Evolutionary conservation across 1,140 invertebrate genomes (phyloP), one percentile per base, ranked within the genome.

Genomic region (Cydia fagiglandana): DNA sequence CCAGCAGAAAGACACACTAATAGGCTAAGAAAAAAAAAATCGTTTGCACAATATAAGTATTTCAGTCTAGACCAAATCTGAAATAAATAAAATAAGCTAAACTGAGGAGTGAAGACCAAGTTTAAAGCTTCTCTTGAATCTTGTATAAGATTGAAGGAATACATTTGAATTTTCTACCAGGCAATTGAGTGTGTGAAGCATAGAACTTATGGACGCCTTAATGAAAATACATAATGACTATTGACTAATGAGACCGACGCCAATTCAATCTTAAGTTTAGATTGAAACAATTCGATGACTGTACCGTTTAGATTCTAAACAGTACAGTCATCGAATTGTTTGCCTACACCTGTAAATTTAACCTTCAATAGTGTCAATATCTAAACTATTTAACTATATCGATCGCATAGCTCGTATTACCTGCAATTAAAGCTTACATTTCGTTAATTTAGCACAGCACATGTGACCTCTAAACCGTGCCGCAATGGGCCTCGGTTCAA

Each of bases 381-480:
- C 9, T 24, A 61, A 24, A 61, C 17, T 24, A 61, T 61, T 61
- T 24, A 61, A 24, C 4, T 61, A 24, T 61, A 61, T 10, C 53
- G 6, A 24, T n/a, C 7, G 12, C 20, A 68, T 24, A 41, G 7
- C 5, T 10, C 66, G 30, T 70, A 38, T 70, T 12, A 41, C 66
- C 20, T 45, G n/a, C n/a, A 45, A 70, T 70, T 70, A 70, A 38
- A 41, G 34, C 66, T 4, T 38, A 70, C 4, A 41, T 70, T 66
- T 28, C 28, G 4, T 38, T 38, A 66, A 66, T 38, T 38, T 38
- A 20, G 66, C 34, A 70, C n/a, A 66, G 13, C 66, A 70, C 66
- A 70, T 70, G 66, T 45, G 66, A 70, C 66, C 66, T 70, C 66
- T 68, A 38, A 61, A 17, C 34, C 15, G 38, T 70, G 66, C 45